Evolutionary conservation across 2,113 vertebrate species (phyloP), one percentile per base, ranked within the genome.

Genomic region (Protobothrops flavoviridis): DNA sequence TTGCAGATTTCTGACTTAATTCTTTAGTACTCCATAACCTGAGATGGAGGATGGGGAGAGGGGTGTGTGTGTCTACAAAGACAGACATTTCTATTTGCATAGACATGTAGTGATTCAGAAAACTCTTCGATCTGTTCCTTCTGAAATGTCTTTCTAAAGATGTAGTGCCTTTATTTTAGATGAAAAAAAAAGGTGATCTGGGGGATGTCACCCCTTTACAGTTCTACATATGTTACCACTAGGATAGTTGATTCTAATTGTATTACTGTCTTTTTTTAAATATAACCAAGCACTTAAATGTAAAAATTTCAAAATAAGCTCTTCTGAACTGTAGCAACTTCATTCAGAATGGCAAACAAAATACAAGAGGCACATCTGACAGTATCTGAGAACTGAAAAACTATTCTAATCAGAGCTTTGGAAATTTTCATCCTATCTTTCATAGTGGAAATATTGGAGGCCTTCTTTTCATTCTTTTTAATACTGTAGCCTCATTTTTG

Each of bases 401-500:
- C 59, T 13, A 50, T 88, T 85, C 50, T 89, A 57, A 57, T 89
- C 87, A 89, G 39, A 57, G 53, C 23, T 53, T 50, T 43, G 39
- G 26, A 48, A 89, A 89, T 53, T 33, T 92, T 43, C n/a, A 53
- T 85, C 24, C 50, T 61, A 29, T 57, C n/a, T 53, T 89, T 89
- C 26, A 56, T 57, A 43, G 74, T n/a, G 61, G 43, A n/a, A 56
- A 64, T 45, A 24, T 26, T 81, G n/a, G 33, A 92, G 87, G 61
- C 3, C 85, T 89, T 56, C 87, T 85, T 92, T 92, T 85, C 52
- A 89, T 92, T 52, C 87, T 57, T 89, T 93, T 85, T 45, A n/a
- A 39, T 21, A 39, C 17, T 39, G 24, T 45, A 17, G 11, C 1
- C 26, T 85, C 64, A 89, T 93, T 81, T 43, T 43, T 92, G 8